Base-by-base conservation (phyloP, 2,888 invertebrate genomes). In the Pachliopta kotzebuea region DNA sequence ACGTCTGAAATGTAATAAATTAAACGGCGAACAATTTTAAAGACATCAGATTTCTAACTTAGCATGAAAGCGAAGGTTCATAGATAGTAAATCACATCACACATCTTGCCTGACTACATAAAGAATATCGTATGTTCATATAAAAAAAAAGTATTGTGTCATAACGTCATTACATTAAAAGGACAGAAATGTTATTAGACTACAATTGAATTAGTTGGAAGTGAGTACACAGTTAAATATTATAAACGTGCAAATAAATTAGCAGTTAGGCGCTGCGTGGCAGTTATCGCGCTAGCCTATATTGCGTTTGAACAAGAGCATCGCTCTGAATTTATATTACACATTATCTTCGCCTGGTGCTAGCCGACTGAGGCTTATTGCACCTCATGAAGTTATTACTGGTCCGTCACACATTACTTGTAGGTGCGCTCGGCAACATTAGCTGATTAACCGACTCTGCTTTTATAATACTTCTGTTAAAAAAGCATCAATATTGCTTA, bases 311-410 rank as follows among this genome's bases (percentile, higher is more conserved):
- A 78, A 77, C 73, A 79, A 79, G 76, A 79, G 76, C 76, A 77
- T 75, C 76, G 77, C 79, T 79, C 74, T 84, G 86, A 83, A 85
- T 86, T 84, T 85, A 81, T 85, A 85, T 84, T 79, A 81, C 78
- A 77, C 75, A 84, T 84, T 85, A 85, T 78, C 80, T 78, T 78
- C 69, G 76, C 75, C 70, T 74, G 73, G 72, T 76, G 78, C 73
- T 72, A 76, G 73, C 74, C 72, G 74, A 72, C 71, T 68, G 71
- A 68, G 75, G 76, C 75, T 78, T 77, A 78, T 75, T 79, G 77
- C 80, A 77, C 77, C 80, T 77, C 78, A 81, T 80, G 79, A 81
- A 76, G 74, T 73, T 72, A 75, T 74, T 77, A 75, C 71, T 75
- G 74, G 72, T 72, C 72, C 76, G 74, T 77, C 76, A 78, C 79